Evolutionary conservation across 1,140 invertebrate genomes (phyloP), one percentile per base, ranked within the genome.

Genomic region (Hyles vespertilio): DNA sequence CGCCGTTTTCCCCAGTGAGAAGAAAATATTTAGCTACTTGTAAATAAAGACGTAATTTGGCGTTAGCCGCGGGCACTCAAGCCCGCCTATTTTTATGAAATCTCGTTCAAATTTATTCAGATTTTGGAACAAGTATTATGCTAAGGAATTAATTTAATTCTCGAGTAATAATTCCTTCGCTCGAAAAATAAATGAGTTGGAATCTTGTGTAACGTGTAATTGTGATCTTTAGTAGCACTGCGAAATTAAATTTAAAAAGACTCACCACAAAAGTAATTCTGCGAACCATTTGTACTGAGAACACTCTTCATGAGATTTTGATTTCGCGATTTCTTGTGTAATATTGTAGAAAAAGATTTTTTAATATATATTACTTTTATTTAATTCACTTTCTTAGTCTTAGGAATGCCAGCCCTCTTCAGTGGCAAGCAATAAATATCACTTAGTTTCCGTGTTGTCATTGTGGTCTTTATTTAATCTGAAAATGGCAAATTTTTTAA

Each of bases 41-140:
- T 82, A 85, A 84, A 84, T 86, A 86, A 86, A 75, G 78, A 81
- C 72, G 82, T 85, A 85, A 88, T 88, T 87, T 84, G 70, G 75
- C 74, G 63, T 62, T 80, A 73, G 81, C 85, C 82, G 74, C 82
- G 51, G 85, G 82, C 77, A 46, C 64, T 70, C 58, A 64, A 36
- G 66, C 68, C 69, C 77, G 63, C 79, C 74, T 83, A 81, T 81
- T 88, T 88, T 85, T 79, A 80, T 77, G 72, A 88, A 86, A 84
- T 83, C 77, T 80, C 74, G 74, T 69, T 78, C 77, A 76, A 85
- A 77, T 79, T 85, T 86, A 85, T 82, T 83, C 80, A 82, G 70
- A 82, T 83, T 81, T 82, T 79, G 70, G 81, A 84, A 83, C 71
- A 81, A 86, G 81, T 84, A 88, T 84, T 80, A 88, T 84, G 70